Percentiles rank a stretch among this genome's conserved stretches.
phyloP scores from a whole-genome alignment of 2,888 invertebrate species.

The Cerastis leucographa region DNA sequence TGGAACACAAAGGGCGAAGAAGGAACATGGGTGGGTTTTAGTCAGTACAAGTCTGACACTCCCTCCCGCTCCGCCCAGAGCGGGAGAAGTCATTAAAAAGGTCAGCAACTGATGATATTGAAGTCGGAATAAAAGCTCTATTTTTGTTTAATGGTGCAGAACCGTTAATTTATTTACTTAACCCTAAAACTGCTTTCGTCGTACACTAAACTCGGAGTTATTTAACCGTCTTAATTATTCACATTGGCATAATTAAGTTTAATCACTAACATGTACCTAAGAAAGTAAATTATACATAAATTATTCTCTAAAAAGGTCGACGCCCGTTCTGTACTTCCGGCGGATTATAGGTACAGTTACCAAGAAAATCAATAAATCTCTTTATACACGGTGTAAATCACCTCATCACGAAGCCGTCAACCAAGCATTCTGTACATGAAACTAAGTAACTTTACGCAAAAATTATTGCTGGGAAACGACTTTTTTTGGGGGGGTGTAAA shows the following conservation, averaged over 20 bases:
- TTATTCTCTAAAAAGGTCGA: constrained; percentile 2
- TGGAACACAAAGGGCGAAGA: no score
- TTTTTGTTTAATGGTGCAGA: background rate
- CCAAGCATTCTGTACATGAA: no score
- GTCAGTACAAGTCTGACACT: no score
- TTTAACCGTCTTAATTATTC: background rate
- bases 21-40: no score
- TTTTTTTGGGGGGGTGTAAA: no score
- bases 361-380: constrained; percentile 3
- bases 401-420: no score
- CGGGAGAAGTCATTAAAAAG: no score
- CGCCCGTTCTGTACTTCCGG: background rate
- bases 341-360: constrained; percentile 15
- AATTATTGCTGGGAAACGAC: no score
- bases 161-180: background rate
- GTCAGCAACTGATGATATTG: background rate
- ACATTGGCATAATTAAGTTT: background rate
- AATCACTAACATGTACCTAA: background rate
- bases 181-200: background rate
- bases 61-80: no score
- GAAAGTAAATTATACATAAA: constrained; percentile 18
- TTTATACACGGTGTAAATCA: no score
- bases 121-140: background rate
- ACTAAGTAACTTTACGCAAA: no score
- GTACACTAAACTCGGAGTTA: background rate